Conservation (phyloP, 2,113 vertebrate species). For the Neotoma lepida region DNA sequence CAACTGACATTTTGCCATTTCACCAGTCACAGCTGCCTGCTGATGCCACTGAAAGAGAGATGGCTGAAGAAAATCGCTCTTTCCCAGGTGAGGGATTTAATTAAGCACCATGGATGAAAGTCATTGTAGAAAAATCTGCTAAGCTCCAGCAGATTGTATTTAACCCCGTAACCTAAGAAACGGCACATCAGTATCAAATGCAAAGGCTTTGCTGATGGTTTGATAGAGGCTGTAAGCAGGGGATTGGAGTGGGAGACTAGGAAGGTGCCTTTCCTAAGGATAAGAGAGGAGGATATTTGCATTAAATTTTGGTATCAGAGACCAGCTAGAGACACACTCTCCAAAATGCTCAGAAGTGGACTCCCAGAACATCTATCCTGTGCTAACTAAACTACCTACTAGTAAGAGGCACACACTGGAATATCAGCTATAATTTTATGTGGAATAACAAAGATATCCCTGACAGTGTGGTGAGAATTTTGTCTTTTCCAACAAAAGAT, state of each 20-base stretch:
- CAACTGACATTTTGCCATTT: constrained; percentile 72
- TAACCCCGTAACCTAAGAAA: constrained; percentile 75
- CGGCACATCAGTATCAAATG: constrained; percentile 72
- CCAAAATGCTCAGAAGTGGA: not conserved
- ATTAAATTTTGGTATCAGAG: not conserved
- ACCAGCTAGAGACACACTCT: not conserved
- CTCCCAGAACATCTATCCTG: not conserved
- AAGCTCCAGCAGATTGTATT: constrained; percentile 77
- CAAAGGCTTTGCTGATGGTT: constrained; percentile 70
- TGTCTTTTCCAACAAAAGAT: constrained; percentile 8
- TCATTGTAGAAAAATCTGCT: constrained; percentile 69
- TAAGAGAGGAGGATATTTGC: not conserved
- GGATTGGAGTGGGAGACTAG: not conserved
- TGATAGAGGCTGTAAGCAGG: not conserved
- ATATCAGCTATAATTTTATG: not conserved
- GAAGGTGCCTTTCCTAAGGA: not conserved
- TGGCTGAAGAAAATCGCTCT: constrained; percentile 74
- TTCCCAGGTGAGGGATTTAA: constrained; percentile 81
- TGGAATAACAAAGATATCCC: not conserved
- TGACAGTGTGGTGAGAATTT: not conserved
- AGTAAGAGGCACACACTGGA: not conserved
- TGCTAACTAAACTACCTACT: not conserved
- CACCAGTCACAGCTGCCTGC: constrained; percentile 75
- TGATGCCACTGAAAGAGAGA: constrained; percentile 76
- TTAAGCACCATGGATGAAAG: constrained; percentile 81